A percentile compares a stretch with the other conserved stretches of the same genome.
Evolutionary conservation across 2,113 vertebrate species (phyloP).

Genomic region (Synchiropus splendidus): DNA sequence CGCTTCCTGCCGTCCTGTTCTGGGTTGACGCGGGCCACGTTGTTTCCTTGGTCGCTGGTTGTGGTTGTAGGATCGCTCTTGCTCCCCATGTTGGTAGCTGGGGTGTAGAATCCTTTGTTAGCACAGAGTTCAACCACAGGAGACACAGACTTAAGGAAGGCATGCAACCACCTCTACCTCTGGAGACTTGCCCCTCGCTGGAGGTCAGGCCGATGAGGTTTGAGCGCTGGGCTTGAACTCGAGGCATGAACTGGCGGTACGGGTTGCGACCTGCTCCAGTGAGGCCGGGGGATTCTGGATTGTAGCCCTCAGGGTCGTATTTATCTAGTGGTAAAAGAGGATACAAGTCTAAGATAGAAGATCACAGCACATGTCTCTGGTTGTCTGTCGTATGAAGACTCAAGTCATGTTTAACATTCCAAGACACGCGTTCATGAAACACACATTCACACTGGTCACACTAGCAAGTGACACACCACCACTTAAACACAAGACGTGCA

Average conservation of each 20-base stretch:
- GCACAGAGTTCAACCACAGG: not conserved
- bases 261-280: slow-evolving; percentile 83
- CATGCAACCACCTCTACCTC: slow-evolving; percentile 67
- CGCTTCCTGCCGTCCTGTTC: slow-evolving; percentile 88
- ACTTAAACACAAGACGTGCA: not conserved
- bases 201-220: slow-evolving; percentile 97
- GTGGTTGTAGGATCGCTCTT: slow-evolving; percentile 79
- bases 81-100: slow-evolving; percentile 93
- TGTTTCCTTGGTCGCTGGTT: slow-evolving; percentile 66
- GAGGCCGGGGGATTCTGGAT: slow-evolving; percentile 96
- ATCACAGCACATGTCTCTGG: no score
- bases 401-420: no score
- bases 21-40: slow-evolving; percentile 73
- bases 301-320: slow-evolving; percentile 96
- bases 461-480: no score
- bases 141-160: not conserved
- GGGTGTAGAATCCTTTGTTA: slow-evolving; percentile 5
- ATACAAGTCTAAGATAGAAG: no score
- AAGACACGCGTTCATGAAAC: no score
- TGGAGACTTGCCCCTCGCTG: slow-evolving; percentile 79
- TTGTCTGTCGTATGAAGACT: no score
- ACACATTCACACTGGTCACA: no score
- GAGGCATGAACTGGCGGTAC: slow-evolving; percentile 92
- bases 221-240: slow-evolving; percentile 87
- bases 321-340: slow-evolving; percentile 67